phyloP scores from a whole-genome alignment of 2,888 invertebrate species.

The Nezara viridula region DNA sequence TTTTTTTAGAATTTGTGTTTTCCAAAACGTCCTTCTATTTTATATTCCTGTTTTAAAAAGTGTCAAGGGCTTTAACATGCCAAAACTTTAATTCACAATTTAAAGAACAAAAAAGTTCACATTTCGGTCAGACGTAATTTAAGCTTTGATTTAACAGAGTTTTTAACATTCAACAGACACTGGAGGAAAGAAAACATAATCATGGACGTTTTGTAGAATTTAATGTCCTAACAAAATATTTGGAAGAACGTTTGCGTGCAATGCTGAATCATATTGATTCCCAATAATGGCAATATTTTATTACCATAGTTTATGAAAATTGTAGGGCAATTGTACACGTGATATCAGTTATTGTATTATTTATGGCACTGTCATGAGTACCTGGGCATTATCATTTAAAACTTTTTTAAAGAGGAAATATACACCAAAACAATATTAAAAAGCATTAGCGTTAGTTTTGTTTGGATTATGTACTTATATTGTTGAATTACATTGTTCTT shows the following conservation, averaged over 20 bases:
- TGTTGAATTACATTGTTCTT: no score
- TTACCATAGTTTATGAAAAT: background rate
- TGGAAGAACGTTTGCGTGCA: background rate
- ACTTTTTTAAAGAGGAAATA: no score
- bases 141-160: background rate
- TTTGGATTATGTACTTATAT: no score
- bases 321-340: background rate
- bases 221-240: background rate
- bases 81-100: background rate
- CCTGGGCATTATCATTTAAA: no score
- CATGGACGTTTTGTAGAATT: background rate
- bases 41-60: background rate
- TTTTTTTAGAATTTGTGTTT: background rate
- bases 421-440: no score
- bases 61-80: background rate
- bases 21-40: background rate
- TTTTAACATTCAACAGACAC: background rate
- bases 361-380: no score
- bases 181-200: background rate
- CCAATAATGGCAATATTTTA: slow-evolving; percentile 27
- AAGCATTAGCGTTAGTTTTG: no score
- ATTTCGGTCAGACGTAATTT: background rate
- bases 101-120: background rate
- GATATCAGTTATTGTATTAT: background rate
- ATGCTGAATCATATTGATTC: background rate